Evolutionary conservation across 2,888 invertebrate genomes (phyloP).

Genomic region (Spodoptera picta): DNA sequence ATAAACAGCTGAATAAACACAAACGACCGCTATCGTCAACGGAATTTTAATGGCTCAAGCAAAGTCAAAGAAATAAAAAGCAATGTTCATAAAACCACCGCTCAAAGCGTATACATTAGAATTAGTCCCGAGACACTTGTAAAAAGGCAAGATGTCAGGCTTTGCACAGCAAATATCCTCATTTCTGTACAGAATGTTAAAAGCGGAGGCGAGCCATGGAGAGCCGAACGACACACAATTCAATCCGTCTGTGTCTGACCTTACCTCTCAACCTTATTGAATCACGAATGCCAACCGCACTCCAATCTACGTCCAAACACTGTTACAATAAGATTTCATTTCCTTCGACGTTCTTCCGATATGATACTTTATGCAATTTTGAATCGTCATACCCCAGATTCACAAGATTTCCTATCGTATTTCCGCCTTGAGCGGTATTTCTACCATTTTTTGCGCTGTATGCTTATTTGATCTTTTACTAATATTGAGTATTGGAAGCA

Average conservation of each 20-base stretch:
- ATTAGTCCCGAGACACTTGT: constrained; percentile 51
- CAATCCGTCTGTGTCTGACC: constrained; percentile 63
- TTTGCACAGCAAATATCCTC: constrained; percentile 50
- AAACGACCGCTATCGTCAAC: constrained; percentile 9
- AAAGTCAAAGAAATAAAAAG: constrained; percentile 35
- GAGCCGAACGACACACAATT: constrained; percentile 64
- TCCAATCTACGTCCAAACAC: constrained; percentile 58
- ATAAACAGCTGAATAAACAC: constrained; percentile 19
- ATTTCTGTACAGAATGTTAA: constrained; percentile 47
- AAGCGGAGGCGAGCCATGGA: constrained; percentile 44
- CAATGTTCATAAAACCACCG: constrained; percentile 31
- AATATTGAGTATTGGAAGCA: constrained; percentile 56
- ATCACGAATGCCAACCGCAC: constrained; percentile 53
- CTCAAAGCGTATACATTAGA: constrained; percentile 43
- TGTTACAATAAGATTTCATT: constrained; percentile 62
- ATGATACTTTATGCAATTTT: constrained; percentile 48
- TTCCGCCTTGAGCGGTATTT: constrained; percentile 44
- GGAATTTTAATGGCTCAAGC: constrained; percentile 40
- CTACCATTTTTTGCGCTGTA: constrained; percentile 51
- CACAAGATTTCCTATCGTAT: constrained; percentile 53
- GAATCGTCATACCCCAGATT: constrained; percentile 45
- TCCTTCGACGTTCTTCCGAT: constrained; percentile 24
- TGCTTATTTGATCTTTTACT: constrained; percentile 62
- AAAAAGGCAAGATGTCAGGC: constrained; percentile 40
- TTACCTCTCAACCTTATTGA: constrained; percentile 64